Percentiles rank a stretch among this genome's conserved stretches.
These are phyloP conservation scores for Drosophila nigricruria DNA, from an alignment of 2,888 invertebrate genomes.

Conservation along the genomic window DNA sequence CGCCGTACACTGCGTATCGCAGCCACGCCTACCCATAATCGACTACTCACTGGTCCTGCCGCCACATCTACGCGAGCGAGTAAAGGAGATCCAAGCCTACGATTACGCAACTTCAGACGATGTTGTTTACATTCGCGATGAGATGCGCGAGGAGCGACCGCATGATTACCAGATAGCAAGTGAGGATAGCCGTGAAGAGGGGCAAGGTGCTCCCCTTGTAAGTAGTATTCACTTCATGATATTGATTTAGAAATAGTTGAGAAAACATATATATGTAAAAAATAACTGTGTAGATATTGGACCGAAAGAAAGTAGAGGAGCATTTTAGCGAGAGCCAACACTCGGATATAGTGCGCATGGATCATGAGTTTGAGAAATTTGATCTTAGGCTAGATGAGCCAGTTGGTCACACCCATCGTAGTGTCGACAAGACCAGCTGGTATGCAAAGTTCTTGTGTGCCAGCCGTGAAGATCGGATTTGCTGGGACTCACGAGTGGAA, in stretches of 20 bases:
- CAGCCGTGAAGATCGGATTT: constrained; percentile 79
- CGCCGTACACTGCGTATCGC: constrained; percentile 51
- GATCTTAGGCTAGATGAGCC: constrained; percentile 75
- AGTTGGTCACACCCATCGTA: constrained; percentile 61
- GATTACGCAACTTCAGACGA: constrained; percentile 77
- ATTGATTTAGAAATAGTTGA: background rate
- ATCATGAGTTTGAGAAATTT: constrained; percentile 75
- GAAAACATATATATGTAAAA: too few species aligned
- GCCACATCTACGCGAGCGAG: constrained; percentile 72
- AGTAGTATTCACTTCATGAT: background rate
- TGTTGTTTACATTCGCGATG: constrained; percentile 72
- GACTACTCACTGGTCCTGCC: constrained; percentile 83
- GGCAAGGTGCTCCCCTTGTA: constrained; percentile 38
- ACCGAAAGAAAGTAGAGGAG: constrained; percentile 47
- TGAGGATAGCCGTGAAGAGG: constrained; percentile 48
- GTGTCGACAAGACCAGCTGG: constrained; percentile 78
- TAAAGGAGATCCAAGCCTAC: constrained; percentile 79
- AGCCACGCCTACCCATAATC: constrained; percentile 61
- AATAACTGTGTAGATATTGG: constrained; percentile 19
- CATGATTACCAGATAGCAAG: constrained; percentile 54
- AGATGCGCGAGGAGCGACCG: constrained; percentile 55
- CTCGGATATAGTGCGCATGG: constrained; percentile 79
- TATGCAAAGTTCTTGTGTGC: constrained; percentile 75
- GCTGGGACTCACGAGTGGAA: constrained; percentile 82
- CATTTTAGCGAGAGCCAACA: constrained; percentile 81